These are phyloP conservation scores for Stictonetta naevosa DNA, from an alignment of 2,113 vertebrate species.

Conservation along the genomic window DNA sequence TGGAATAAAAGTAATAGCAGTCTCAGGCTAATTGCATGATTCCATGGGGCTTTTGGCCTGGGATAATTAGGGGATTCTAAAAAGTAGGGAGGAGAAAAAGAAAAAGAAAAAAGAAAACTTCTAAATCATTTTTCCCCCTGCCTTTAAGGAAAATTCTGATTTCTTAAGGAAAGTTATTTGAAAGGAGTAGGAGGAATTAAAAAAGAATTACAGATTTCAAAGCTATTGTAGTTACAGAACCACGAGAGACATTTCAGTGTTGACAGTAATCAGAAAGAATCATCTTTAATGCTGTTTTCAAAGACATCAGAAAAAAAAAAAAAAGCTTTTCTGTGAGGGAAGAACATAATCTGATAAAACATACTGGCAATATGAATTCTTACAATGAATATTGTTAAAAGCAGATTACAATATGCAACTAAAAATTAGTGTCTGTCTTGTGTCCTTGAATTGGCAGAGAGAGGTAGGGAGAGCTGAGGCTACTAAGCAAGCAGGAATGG, in stretches of 20 bases:
- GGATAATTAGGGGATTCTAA: not conserved
- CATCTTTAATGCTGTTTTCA: not conserved
- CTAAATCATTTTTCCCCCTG: not conserved
- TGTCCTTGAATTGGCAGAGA: not conserved
- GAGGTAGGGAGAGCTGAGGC: not conserved
- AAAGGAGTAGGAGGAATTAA: not conserved
- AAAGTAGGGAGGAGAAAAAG: not conserved
- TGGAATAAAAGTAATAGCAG: not conserved
- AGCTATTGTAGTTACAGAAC: not conserved
- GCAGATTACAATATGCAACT: not conserved
- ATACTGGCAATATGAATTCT: not conserved
- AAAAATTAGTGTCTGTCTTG: not conserved
- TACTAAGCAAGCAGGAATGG: not conserved
- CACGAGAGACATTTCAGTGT: not conserved
- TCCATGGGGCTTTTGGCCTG: not conserved
- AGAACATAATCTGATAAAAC: slow-evolving; percentile 17
- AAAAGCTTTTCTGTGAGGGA: slow-evolving; percentile 9
- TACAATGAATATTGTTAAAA: slow-evolving; percentile 17
- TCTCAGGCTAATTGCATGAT: not conserved
- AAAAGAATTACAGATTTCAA: slow-evolving; percentile 1
- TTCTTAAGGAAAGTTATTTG: not conserved
- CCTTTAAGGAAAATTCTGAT: not conserved
- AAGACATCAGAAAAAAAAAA: not conserved
- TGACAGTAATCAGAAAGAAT: slow-evolving; percentile 43
- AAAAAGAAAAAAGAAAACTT: not conserved